These are phyloP conservation scores for Cacatua alba DNA, from an alignment of 2,113 vertebrate species.

Conservation along the genomic window DNA sequence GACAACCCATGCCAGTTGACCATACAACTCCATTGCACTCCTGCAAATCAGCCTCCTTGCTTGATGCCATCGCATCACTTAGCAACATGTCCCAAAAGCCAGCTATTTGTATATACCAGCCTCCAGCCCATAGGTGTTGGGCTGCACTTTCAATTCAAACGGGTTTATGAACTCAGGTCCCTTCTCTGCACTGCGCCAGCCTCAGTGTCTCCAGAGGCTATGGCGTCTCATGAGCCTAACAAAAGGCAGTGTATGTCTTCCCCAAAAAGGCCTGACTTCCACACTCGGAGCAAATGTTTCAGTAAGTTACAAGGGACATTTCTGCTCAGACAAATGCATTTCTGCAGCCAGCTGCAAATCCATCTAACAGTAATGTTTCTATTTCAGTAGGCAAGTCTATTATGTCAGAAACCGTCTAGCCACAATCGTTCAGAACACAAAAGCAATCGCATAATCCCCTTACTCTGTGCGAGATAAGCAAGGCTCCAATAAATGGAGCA, in stretches of 20 bases:
- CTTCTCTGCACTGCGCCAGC: fast-evolving
- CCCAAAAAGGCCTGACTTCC: conserved; percentile 36
- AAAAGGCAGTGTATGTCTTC: conserved; percentile 47
- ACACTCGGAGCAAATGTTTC: conserved; percentile 31
- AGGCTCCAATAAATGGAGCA: conserved; percentile 65
- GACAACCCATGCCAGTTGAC: not conserved
- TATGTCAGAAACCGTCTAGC: conserved; percentile 69
- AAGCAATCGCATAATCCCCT: conserved; percentile 70
- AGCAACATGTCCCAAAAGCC: not conserved
- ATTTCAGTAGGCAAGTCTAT: conserved; percentile 70
- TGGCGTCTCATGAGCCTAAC: not conserved
- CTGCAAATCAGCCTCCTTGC: not conserved
- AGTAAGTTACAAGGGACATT: conserved; percentile 61
- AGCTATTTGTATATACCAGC: not conserved
- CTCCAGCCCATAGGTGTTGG: fast-evolving
- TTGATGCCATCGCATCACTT: not conserved
- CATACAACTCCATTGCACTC: fast-evolving
- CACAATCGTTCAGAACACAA: conserved; percentile 62
- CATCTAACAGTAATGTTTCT: conserved; percentile 63
- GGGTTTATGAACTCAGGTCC: not conserved
- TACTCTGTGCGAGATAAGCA: conserved; percentile 60
- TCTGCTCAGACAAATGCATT: conserved; percentile 41
- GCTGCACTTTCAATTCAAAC: not conserved
- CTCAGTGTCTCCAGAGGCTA: not conserved
- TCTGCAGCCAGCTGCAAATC: conserved; percentile 60